Evolutionary conservation across 2,888 invertebrate genomes (phyloP).

Genomic region (Epinotia demarniana): DNA sequence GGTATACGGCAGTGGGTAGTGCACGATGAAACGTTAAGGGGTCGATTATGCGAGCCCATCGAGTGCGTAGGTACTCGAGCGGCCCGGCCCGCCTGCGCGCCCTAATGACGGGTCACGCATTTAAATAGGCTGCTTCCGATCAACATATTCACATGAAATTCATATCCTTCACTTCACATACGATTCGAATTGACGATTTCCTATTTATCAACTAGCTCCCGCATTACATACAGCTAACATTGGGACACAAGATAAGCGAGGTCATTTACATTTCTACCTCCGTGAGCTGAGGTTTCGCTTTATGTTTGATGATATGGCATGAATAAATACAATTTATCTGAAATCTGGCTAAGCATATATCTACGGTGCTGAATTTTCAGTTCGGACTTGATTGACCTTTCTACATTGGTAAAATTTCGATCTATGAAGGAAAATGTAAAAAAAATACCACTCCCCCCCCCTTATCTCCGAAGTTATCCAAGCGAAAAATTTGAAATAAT

Average conservation of each 20-base stretch:
- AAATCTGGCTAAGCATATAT: neutral
- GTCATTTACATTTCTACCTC: conserved; percentile 41
- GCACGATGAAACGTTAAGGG: conserved; percentile 73
- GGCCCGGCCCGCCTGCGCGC: conserved; percentile 63
- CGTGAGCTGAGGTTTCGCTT: conserved; percentile 34
- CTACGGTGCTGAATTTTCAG: neutral
- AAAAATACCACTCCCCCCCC: too few species aligned
- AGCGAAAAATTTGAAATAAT: too few species aligned
- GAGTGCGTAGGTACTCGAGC: conserved; percentile 66
- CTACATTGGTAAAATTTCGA: too few species aligned
- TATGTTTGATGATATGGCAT: conserved; percentile 25
- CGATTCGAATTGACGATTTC: conserved; percentile 52
- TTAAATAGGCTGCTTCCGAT: conserved; percentile 77
- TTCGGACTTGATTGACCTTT: neutral
- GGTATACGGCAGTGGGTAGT: conserved; percentile 47
- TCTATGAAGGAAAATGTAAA: too few species aligned
- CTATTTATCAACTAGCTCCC: conserved; percentile 41
- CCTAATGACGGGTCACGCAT: conserved; percentile 82
- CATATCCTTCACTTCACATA: conserved; percentile 60
- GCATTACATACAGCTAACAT: conserved; percentile 25
- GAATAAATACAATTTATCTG: conserved; percentile 34
- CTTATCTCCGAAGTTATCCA: too few species aligned
- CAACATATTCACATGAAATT: conserved; percentile 66
- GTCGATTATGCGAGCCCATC: conserved; percentile 78
- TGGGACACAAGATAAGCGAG: conserved; percentile 41